Base-by-base conservation (phyloP, 2,888 invertebrate species). In the Tetranychus truncatus region DNA sequence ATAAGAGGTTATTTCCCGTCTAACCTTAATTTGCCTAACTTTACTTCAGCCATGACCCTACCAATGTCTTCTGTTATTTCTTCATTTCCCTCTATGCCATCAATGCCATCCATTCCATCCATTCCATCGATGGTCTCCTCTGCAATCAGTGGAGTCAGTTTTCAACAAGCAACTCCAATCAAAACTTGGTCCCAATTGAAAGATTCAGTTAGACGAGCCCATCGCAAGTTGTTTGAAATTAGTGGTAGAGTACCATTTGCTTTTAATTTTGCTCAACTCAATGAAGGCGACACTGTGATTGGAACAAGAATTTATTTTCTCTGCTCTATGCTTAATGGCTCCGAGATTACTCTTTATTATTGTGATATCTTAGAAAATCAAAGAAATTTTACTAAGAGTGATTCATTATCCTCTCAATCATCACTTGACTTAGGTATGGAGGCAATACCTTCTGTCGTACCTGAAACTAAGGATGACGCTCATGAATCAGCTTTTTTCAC, bases 111-210 rank as follows among this genome's bases (percentile, higher is more conserved):
- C 11, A 73, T 76, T 71, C 69, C 76, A 7, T 76, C 75, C 20
- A 73, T 76, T 45, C 76, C 74, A 46, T 72, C 72, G 7, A n/a
- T 72, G 34, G 72, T 72, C 15, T 72, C 72, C 15, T 72, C 72
- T 1, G 72, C 72, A 34, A 45, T 72, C 6, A 46, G 45, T 34
- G 45, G 44, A n/a, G 72, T 72, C 9, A 45, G 18, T 44, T 44
- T 72, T 69, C 69, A 69, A 20, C 21, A 69, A 24, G 11, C 55
- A 9, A 69, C 24, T 20, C 69, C 45, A 7, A 75, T 71, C 11
- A 77, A 77, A 72, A 72, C 72, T 9, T 77, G 77, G 77, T 72
- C 76, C 34, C 73, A 77, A 72, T 74, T 77, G 7, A 71, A 74
- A 71, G 66, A 71, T 15, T 24, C 76, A n/a, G 77, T 77, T 8